Evolutionary conservation across 30 jellyfish, hydroid and myxozoan genomes (phyloP), one percentile per base, ranked within the genome.

Genomic region (Catostylus mosaicus): DNA sequence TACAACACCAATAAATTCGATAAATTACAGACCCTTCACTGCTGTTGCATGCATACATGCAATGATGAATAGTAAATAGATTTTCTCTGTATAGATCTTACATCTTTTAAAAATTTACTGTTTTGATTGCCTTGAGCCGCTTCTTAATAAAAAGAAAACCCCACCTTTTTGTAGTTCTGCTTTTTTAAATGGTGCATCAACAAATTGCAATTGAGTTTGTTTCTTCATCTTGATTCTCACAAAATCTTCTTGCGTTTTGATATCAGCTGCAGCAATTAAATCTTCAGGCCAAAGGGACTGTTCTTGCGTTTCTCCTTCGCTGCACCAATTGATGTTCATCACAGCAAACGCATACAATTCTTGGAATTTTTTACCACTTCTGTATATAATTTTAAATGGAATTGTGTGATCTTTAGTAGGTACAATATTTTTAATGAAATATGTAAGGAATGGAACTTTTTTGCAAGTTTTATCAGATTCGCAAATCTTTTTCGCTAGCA

Each of bases 301-400:
- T 23, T 3, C 62, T 32, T 74, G 63, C 2, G 30, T 66, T 6
- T 24, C 18, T 12, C 85, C 66, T 51, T 63, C 80, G 74, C 75
- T 30, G 38, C 89, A 79, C 89, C 89, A 79, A n/a, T 74, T 74
- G 27, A 26, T 38, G 26, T 79, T 79, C 8, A 79, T 31, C 2
- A 79, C 56, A 31, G 73, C 67, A 27, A n/a, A 45, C 46, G 64
- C 30, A 64, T 29, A 4, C 23, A 61, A 22, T 14, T 51, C 19
- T 30, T 23, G 26, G 19, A 18, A 9, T 7, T 22, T 65, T 30
- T 20, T 36, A 1, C 19, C 33, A 27, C 40, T 19, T 46, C 33
- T 31, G 62, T 35, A 27, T 16, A 12, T 26, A 0, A 79, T 64
- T 1, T 31, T 79, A 24, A 79, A 46, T 1, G 68, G 73, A 45